These are phyloP conservation scores for Fukomys damarensis DNA, from an alignment of 2,113 vertebrate species.

Conservation along the genomic window DNA sequence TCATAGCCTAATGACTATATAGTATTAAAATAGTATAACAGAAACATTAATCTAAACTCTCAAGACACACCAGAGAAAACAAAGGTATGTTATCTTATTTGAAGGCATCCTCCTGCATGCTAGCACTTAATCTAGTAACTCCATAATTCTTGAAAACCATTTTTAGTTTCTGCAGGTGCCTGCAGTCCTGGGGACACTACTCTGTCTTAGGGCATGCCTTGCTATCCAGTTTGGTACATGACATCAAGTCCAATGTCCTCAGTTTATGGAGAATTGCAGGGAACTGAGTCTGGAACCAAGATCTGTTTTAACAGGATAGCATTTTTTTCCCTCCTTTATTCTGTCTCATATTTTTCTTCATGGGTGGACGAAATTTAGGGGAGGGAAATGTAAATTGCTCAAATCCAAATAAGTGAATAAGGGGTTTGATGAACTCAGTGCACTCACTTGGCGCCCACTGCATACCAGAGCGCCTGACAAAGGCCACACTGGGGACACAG, in stretches of 20 bases:
- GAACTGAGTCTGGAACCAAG: neutral
- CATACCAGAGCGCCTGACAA: neutral
- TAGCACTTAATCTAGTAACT: neutral
- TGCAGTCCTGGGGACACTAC: neutral
- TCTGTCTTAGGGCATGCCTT: neutral
- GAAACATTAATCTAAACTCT: neutral
- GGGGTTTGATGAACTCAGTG: neutral
- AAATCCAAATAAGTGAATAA: slow-evolving; percentile 37
- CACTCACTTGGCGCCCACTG: neutral
- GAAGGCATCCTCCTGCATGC: neutral
- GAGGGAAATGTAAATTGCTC: neutral
- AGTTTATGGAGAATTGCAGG: slow-evolving; percentile 3
- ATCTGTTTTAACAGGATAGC: slow-evolving; percentile 32
- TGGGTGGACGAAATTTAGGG: neutral
- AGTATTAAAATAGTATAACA: neutral
- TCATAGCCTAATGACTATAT: neutral
- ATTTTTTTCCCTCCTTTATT: slow-evolving; percentile 45
- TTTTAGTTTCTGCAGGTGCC: neutral
- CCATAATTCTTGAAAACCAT: neutral
- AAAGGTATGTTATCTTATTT: neutral
- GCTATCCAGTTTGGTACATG: neutral
- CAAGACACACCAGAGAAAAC: neutral
- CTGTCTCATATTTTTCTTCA: slow-evolving; percentile 33
- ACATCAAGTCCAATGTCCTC: neutral
- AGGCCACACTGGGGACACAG: neutral